Conservation (phyloP, 1,140 invertebrate genomes). For the Drosophila pseudoananassae region DNA sequence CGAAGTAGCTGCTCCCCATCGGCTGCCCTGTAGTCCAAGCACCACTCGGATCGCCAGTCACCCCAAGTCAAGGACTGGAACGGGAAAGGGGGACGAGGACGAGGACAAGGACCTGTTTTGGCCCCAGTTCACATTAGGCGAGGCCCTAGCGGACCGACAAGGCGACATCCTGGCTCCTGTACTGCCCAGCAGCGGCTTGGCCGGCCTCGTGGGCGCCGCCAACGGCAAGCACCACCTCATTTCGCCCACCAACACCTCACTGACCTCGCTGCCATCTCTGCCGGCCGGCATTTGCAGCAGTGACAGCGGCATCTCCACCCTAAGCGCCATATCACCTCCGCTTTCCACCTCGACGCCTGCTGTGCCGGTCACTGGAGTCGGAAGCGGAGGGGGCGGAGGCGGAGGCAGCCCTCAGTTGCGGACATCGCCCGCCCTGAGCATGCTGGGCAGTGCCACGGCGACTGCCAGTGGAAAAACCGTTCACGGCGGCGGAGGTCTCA, state of each 20-base stretch:
- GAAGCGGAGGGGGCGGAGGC: constrained; percentile 26
- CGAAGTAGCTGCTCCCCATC: constrained; percentile 45
- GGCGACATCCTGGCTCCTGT: constrained; percentile 76
- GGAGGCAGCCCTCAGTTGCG: constrained; percentile 69
- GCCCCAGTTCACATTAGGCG: constrained; percentile 1
- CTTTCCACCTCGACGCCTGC: constrained; percentile 60
- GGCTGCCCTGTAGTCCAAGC: constrained; percentile 22
- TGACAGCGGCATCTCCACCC: constrained; percentile 78
- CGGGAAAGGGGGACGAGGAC: constrained; percentile 6
- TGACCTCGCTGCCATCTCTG: constrained; percentile 37
- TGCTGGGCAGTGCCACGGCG: constrained; percentile 67
- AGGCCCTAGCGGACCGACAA: constrained; percentile 1
- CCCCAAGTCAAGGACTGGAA: neutral
- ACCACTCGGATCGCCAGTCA: constrained; percentile 4
- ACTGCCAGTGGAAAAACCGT: constrained; percentile 55
- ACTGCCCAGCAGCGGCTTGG: constrained; percentile 71
- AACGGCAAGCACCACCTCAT: constrained; percentile 67
- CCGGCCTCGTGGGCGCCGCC: constrained; percentile 60
- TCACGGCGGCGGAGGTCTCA: constrained; percentile 26
- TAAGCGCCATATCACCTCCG: constrained; percentile 78
- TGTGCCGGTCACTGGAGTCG: constrained; percentile 9
- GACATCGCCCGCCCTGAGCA: constrained; percentile 62
- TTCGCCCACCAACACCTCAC: constrained; percentile 68
- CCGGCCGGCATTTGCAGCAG: constrained; percentile 78
- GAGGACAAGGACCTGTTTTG: neutral